Base-by-base conservation (phyloP, 1,140 invertebrate species). In the Hormaphis cornu region DNA sequence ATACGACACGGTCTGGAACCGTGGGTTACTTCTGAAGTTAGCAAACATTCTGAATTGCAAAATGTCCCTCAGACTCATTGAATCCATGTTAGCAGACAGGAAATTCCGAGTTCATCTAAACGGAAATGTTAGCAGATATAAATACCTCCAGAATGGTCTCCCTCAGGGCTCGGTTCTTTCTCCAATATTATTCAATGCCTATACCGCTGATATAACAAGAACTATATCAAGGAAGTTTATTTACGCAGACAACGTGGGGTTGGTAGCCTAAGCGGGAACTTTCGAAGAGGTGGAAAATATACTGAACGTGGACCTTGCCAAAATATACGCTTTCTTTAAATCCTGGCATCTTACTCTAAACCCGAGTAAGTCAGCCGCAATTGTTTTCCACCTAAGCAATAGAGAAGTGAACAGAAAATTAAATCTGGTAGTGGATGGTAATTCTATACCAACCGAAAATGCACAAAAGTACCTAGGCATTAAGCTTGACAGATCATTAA, bases 61-160 rank as follows among this genome's bases (percentile, higher is more conserved):
- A 26, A 69, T 46, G 40, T 48, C 24, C 22, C 7, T 69, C 8
- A 24, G 46, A 1, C 40, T 69, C 28, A 20, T 69, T 26, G 46
- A 48, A 14, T 26, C 40, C 30, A 69, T 69, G 42, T 46, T 69
- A 44, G 61, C 22, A 22, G 24, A 44, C 37, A 18, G 59, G 26
- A 40, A 35, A 22, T 40, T 66, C n/a, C 59, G 35, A 20, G n/a
- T 66, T 2, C n/a, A 22, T 5, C 37, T 37, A 24, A 66, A 61
- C n/a, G n/a, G n/a, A n/a, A n/a, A n/a, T n/a, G n/a, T n/a, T n/a
- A n/a, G n/a, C n/a, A n/a, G n/a, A 26, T 42, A 20, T 18, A 66
- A 66, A 66, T 26, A 37, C 40, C 22, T 66, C 14, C 37, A 66
- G n/a, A 66, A 66, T 44, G 59, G 59, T 26, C 24, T 69, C 37